Evolutionary conservation across 2,113 vertebrate species (phyloP).

Genomic region (Ornithorhynchus anatinus): DNA sequence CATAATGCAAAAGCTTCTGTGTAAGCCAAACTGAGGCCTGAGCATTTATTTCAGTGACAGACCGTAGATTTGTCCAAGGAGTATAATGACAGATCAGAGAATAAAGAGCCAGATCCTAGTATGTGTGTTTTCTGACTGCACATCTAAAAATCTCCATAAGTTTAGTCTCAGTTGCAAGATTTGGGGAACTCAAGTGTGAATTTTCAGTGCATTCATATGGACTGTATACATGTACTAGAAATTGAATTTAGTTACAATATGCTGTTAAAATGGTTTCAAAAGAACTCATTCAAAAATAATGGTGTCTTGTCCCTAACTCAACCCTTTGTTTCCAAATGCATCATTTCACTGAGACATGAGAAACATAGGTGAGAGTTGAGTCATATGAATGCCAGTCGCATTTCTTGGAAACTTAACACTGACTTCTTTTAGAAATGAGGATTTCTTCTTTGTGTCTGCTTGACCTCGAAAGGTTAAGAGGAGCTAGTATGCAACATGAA

Average conservation of each 20-base stretch:
- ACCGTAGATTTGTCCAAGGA: not conserved
- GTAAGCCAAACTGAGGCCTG: not conserved
- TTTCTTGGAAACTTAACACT: not conserved
- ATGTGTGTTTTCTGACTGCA: too few species aligned
- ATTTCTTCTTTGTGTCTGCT: not conserved
- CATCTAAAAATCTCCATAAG: too few species aligned
- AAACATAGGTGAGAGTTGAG: not conserved
- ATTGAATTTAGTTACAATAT: too few species aligned
- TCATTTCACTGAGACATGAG: not conserved
- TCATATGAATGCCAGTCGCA: not conserved
- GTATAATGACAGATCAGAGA: not conserved
- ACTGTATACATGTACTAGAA: too few species aligned
- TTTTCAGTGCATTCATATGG: too few species aligned
- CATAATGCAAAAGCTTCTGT: accelerated
- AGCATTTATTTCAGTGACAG: not conserved
- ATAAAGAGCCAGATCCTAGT: too few species aligned
- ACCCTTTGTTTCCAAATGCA: not conserved
- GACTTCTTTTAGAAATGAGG: not conserved
- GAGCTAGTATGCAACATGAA: not conserved
- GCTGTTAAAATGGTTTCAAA: too few species aligned
- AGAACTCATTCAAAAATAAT: not conserved
- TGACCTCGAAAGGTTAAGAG: not conserved
- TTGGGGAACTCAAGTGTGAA: too few species aligned
- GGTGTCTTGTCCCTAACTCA: not conserved
- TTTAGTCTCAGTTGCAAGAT: too few species aligned